phyloP scores from a whole-genome alignment of 2,888 invertebrate species.

The Pelosia muscerda region DNA sequence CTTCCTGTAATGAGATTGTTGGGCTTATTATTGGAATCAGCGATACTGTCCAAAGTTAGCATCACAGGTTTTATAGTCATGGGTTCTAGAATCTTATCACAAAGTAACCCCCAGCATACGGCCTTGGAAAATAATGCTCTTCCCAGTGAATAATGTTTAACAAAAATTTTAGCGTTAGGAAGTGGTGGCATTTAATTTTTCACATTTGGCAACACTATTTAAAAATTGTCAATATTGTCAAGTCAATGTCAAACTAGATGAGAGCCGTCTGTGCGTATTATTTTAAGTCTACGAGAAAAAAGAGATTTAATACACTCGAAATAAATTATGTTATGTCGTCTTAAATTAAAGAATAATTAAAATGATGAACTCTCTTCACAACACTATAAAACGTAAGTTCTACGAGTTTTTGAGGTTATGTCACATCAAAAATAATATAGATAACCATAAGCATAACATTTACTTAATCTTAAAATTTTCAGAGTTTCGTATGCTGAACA shows the following conservation, averaged over 20 bases:
- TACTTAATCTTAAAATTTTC: constrained; percentile 43
- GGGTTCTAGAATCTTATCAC: too few relatives aligned
- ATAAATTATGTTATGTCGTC: constrained; percentile 36
- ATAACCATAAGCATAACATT: too few relatives aligned
- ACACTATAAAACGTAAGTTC: constrained; percentile 76
- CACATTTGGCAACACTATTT: background rate
- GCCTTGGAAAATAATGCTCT: too few relatives aligned
- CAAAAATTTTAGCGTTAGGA: too few relatives aligned
- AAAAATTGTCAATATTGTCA: background rate
- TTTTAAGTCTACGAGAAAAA: background rate
- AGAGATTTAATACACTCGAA: background rate
- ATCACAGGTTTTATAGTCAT: too few relatives aligned
- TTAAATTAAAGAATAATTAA: constrained; percentile 29
- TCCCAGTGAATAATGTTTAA: too few relatives aligned
- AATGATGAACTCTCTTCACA: constrained; percentile 75
- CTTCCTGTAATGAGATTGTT: too few relatives aligned
- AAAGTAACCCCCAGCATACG: too few relatives aligned
- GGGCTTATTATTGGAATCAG: too few relatives aligned
- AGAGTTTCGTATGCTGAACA: constrained; percentile 76
- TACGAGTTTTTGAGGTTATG: constrained; percentile 64
- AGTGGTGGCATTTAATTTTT: too few relatives aligned
- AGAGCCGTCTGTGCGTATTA: background rate
- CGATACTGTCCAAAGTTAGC: too few relatives aligned
- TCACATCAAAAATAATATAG: constrained; percentile 27
- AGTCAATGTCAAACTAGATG: background rate